A percentile compares a stretch with the other conserved stretches of the same genome.
phyloP scores from a whole-genome alignment of 2,888 invertebrate genomes.

The Lucinisca nassula region DNA sequence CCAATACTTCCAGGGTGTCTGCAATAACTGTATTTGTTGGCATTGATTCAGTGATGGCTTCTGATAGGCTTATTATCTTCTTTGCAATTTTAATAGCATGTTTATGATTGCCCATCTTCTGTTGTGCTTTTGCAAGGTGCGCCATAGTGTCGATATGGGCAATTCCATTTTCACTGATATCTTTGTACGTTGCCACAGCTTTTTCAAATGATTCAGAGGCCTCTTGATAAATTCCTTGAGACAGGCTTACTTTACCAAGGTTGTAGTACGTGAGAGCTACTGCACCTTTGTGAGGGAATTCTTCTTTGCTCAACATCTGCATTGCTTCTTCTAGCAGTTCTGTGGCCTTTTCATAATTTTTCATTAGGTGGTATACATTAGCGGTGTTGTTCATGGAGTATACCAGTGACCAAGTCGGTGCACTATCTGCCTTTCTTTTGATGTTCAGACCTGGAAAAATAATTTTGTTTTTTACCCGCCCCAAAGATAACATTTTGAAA shows the following conservation, averaged over 20 bases:
- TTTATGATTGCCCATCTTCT: conserved; percentile 20
- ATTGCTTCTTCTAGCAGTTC: conserved; percentile 49
- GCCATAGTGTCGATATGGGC: conserved; percentile 30
- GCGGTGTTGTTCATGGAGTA: conserved; percentile 71
- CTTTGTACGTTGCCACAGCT: conserved; percentile 42
- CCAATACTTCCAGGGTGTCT: conserved; percentile 41
- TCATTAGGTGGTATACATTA: conserved; percentile 30
- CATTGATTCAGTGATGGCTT: conserved; percentile 16
- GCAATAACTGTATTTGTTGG: conserved; percentile 44
- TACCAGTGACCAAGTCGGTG: conserved; percentile 50
- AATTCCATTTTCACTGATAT: conserved; percentile 14
- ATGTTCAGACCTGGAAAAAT: conserved; percentile 30
- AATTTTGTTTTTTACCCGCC: too few relatives aligned
- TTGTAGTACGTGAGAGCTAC: conserved; percentile 30
- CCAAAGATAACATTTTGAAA: neutral
- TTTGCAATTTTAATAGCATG: conserved; percentile 31
- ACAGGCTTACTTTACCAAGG: conserved; percentile 37
- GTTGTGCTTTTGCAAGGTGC: conserved; percentile 37
- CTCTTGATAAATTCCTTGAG: conserved; percentile 13
- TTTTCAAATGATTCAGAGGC: conserved; percentile 49
- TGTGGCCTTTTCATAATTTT: conserved; percentile 35
- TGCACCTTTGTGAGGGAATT: neutral
- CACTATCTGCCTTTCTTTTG: conserved; percentile 55
- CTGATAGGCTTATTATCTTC: conserved; percentile 31
- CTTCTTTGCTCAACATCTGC: conserved; percentile 15